Percentiles rank a stretch among this genome's conserved stretches.
Conservation (phyloP, 2,888 invertebrate genomes). For the Alcis repandata region DNA sequence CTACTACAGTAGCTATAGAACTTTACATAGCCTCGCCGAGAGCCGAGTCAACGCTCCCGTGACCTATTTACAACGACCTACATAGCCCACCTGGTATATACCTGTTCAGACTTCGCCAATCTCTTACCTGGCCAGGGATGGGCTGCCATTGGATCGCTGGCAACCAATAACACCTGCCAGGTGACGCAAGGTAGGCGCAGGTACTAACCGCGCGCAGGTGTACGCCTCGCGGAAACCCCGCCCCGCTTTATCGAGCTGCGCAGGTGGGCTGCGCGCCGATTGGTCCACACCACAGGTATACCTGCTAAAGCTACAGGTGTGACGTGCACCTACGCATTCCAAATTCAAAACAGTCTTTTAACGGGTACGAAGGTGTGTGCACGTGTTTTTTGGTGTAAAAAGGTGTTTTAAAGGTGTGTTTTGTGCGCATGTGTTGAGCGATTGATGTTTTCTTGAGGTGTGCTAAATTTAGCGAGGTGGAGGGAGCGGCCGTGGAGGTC, state of each 20-base stretch:
- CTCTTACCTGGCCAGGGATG: constrained; percentile 51
- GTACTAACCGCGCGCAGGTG: constrained; percentile 66
- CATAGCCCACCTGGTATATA: constrained; percentile 58
- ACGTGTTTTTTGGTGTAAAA: constrained; percentile 51
- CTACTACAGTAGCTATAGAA: constrained; percentile 3
- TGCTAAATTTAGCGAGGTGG: constrained; percentile 81
- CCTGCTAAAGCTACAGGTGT: constrained; percentile 69
- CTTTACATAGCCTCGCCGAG: neutral
- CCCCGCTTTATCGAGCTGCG: constrained; percentile 84
- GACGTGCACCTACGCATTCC: constrained; percentile 35
- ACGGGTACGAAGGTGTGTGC: constrained; percentile 47
- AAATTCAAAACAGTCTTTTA: constrained; percentile 53
- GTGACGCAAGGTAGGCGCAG: constrained; percentile 71
- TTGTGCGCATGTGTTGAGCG: constrained; percentile 84
- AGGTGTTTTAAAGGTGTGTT: constrained; percentile 55
- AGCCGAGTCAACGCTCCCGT: constrained; percentile 41
- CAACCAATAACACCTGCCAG: constrained; percentile 75
- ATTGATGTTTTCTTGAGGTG: constrained; percentile 86
- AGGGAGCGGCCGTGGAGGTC: constrained; percentile 46
- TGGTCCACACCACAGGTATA: constrained; percentile 75
- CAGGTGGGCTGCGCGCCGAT: constrained; percentile 84
- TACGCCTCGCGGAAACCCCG: constrained; percentile 24
- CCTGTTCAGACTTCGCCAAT: constrained; percentile 36
- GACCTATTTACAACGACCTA: constrained; percentile 55
- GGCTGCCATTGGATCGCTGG: constrained; percentile 58